Evolutionary conservation across 2,113 vertebrate genomes (phyloP).

Genomic region (Sylvia atricapilla): DNA sequence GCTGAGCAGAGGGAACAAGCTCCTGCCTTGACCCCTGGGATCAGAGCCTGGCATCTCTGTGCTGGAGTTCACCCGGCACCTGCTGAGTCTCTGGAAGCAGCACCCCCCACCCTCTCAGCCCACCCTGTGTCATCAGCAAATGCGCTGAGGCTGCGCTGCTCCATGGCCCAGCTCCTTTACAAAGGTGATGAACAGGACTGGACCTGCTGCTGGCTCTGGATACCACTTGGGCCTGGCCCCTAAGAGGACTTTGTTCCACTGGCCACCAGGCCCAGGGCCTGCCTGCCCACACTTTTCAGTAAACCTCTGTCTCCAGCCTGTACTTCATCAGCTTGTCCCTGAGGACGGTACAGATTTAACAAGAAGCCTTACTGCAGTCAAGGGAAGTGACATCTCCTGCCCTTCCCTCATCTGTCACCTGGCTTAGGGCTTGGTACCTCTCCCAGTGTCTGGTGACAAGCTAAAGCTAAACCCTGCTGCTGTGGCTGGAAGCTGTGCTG

Average conservation of each 20-base stretch:
- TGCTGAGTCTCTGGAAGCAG: neutral
- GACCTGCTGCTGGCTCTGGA: neutral
- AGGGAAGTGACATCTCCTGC: neutral
- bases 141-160: fast-evolving
- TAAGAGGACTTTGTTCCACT: neutral
- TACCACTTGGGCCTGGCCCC: neutral
- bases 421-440: too few relatives aligned
- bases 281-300: neutral
- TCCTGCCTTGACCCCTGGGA: neutral
- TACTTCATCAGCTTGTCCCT: neutral
- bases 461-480: neutral
- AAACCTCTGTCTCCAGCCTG: fast-evolving
- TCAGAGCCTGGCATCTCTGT: neutral
- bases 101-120: neutral
- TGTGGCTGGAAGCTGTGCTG: neutral
- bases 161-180: fast-evolving
- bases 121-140: neutral
- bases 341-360: fast-evolving
- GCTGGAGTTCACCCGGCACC: neutral
- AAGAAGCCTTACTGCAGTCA: neutral
- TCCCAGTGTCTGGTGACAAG: fast-evolving
- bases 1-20: neutral
- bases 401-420: neutral
- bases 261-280: fast-evolving
- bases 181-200: fast-evolving